Conservation (phyloP, 2,113 vertebrate species). For the Mandrillus leucophaeus region DNA sequence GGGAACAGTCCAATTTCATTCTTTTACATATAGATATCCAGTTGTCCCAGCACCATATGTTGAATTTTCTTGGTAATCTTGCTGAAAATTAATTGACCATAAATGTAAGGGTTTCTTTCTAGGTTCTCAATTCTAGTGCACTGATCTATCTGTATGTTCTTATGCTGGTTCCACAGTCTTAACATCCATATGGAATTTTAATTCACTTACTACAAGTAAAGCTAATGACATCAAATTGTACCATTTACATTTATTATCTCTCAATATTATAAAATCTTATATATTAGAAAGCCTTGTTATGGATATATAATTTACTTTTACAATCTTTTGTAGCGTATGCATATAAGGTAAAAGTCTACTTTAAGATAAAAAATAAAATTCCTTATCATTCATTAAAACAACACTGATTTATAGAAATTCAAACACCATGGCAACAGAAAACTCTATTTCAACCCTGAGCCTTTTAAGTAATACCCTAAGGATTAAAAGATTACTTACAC, state of each 20-base stretch:
- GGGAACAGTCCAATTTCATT: background rate
- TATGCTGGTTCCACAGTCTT: background rate
- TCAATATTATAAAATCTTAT: background rate
- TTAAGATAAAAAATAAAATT: slow-evolving; percentile 47
- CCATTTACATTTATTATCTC: background rate
- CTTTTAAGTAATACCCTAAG: background rate
- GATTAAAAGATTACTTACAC: slow-evolving; percentile 13
- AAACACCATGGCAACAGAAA: background rate
- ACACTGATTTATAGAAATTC: background rate
- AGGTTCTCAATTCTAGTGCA: background rate
- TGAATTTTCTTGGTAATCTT: background rate
- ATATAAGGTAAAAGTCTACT: slow-evolving; percentile 27
- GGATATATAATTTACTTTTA: background rate
- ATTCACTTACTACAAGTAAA: slow-evolving; percentile 27
- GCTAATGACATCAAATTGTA: slow-evolving; percentile 30
- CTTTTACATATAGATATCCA: background rate
- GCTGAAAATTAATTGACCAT: background rate
- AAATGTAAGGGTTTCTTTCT: slow-evolving; percentile 32
- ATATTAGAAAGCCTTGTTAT: slow-evolving; percentile 1
- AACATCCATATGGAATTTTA: slow-evolving; percentile 18
- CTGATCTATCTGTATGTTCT: background rate
- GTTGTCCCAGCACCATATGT: background rate
- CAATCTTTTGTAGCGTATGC: background rate
- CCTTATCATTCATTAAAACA: background rate
- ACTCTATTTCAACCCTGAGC: background rate